These are phyloP conservation scores for Taurulus bubalis DNA, from an alignment of 2,113 vertebrate species.

Conservation along the genomic window DNA sequence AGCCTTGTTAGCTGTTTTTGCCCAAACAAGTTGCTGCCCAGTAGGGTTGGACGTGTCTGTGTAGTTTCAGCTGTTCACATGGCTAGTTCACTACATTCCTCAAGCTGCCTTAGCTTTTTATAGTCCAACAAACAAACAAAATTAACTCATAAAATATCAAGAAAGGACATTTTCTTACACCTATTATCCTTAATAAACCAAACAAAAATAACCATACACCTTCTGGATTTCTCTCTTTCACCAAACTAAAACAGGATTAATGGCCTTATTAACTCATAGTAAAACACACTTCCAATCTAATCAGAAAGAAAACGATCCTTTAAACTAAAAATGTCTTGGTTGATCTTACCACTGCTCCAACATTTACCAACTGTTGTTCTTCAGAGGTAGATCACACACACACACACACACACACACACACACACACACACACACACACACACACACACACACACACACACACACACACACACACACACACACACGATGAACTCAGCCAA, in stretches of 20 bases:
- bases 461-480: background rate
- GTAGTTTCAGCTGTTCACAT: background rate
- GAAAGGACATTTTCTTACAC: background rate
- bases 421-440: background rate
- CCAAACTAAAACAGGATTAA: background rate
- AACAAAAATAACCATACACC: background rate
- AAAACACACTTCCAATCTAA: background rate
- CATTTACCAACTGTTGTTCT: too few relatives aligned
- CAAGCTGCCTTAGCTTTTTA: too few relatives aligned
- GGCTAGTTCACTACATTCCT: too few relatives aligned
- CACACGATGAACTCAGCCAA: background rate
- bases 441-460: background rate
- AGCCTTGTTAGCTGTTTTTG: background rate
- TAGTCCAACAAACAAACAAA: too few relatives aligned
- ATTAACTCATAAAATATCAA: too few relatives aligned
- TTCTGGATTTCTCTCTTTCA: background rate
- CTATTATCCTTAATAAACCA: too few relatives aligned
- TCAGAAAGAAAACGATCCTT: background rate
- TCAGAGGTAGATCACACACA: background rate
- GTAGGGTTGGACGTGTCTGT: background rate
- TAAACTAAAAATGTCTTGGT: too few relatives aligned
- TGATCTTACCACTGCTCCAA: too few relatives aligned
- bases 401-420: background rate
- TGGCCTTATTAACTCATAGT: background rate
- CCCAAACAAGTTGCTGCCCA: background rate